Percentiles rank a stretch among this genome's conserved stretches.
Conservation (phyloP, 2,888 invertebrate species). For the Rotaria socialis region DNA sequence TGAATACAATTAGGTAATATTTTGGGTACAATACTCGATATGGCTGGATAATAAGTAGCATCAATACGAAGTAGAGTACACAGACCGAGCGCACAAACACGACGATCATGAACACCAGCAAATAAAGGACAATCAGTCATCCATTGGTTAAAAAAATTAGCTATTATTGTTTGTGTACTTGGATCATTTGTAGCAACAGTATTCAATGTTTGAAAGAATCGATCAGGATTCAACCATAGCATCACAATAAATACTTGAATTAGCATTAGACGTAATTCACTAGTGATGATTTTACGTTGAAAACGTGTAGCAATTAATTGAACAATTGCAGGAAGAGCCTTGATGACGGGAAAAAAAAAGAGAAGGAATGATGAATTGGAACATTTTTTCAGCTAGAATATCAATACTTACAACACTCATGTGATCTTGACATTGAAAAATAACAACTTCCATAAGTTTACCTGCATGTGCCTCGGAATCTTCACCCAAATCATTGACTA, state of each 20-base stretch:
- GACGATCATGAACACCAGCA: slow-evolving; percentile 84
- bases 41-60: slow-evolving; percentile 63
- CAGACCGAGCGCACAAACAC: slow-evolving; percentile 85
- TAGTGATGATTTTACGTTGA: slow-evolving; percentile 81
- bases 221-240: slow-evolving; percentile 71
- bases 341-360: neutral
- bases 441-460: slow-evolving; percentile 88
- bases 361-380: neutral
- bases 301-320: slow-evolving; percentile 81
- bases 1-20: slow-evolving; percentile 82
- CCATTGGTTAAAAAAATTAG: slow-evolving; percentile 45
- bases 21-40: slow-evolving; percentile 71
- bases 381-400: neutral
- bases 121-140: slow-evolving; percentile 80
- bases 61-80: slow-evolving; percentile 71
- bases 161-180: slow-evolving; percentile 10
- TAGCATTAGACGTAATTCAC: slow-evolving; percentile 84
- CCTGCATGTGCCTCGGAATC: slow-evolving; percentile 92
- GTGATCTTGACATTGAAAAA: slow-evolving; percentile 74
- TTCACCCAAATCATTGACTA: slow-evolving; percentile 73
- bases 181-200: slow-evolving; percentile 58
- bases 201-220: slow-evolving; percentile 95
- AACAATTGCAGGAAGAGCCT: slow-evolving; percentile 74
- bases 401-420: slow-evolving; percentile 68
- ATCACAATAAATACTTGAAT: slow-evolving; percentile 90